Conservation (phyloP, 2,797 vertebrate genomes). For the Chloroceryle inda region DNA sequence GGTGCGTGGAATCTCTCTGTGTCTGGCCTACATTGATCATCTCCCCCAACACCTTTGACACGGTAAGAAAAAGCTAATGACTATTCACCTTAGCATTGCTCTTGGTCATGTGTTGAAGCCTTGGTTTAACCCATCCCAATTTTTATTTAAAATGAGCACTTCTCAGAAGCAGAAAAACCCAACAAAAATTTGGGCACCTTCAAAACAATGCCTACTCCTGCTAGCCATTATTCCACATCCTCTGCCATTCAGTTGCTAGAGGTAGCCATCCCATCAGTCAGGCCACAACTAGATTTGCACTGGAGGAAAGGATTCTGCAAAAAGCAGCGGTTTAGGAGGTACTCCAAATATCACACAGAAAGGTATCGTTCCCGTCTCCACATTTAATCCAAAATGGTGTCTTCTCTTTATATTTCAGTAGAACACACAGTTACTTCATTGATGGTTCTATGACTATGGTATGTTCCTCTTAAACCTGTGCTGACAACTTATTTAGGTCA, state of each 20-base stretch:
- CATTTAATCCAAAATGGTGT: background rate
- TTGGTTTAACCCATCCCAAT: background rate
- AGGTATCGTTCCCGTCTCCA: background rate
- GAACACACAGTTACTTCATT: conserved; percentile 19
- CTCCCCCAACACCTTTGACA: background rate
- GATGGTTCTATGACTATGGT: background rate
- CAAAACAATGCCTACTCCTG: background rate
- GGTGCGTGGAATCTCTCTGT: background rate
- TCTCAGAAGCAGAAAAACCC: background rate
- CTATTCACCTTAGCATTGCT: background rate
- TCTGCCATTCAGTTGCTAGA: background rate
- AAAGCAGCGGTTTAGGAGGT: background rate
- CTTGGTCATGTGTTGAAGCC: background rate
- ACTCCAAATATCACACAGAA: conserved; percentile 9
- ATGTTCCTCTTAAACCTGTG: conserved; percentile 38
- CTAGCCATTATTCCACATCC: background rate
- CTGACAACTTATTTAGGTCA: conserved; percentile 58
- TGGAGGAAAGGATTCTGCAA: background rate
- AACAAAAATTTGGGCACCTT: background rate
- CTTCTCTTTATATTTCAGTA: conserved; percentile 32
- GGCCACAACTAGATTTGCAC: background rate
- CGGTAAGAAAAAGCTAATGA: background rate
- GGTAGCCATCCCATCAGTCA: background rate
- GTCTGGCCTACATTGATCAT: conserved; percentile 15
- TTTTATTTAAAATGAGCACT: background rate